Evolutionary conservation across 2,113 vertebrate genomes (phyloP).

Genomic region (Elachura formosa): DNA sequence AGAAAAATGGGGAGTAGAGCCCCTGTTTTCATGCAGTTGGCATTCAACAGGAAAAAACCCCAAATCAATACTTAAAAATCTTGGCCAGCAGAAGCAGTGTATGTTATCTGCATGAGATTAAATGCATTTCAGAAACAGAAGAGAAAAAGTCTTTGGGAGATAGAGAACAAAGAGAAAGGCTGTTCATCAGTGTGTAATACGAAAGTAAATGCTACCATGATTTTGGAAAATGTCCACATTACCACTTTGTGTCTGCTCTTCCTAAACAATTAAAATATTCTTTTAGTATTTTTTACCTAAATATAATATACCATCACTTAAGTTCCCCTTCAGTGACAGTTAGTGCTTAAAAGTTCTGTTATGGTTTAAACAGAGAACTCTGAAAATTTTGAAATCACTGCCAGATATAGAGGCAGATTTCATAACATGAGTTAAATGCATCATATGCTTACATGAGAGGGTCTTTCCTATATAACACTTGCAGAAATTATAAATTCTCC

Average conservation of each 20-base stretch:
- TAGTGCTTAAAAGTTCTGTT: not conserved
- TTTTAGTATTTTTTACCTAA: slow-evolving; percentile 17
- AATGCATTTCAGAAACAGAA: not conserved
- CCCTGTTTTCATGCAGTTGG: not conserved
- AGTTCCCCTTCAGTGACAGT: not conserved
- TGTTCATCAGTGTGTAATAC: not conserved
- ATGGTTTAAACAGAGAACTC: slow-evolving; percentile 32
- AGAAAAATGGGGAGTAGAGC: not conserved
- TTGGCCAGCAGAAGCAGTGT: not conserved
- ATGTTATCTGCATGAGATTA: not conserved
- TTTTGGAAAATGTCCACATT: not conserved
- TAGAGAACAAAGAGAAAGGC: not conserved
- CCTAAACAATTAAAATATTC: slow-evolving; percentile 29
- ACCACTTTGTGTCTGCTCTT: not conserved
- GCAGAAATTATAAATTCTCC: slow-evolving; percentile 39
- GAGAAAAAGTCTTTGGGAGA: not conserved
- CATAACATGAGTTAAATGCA: slow-evolving; percentile 23
- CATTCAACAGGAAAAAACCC: not conserved
- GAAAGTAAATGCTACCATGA: not conserved
- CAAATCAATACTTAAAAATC: not conserved
- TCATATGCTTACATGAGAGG: slow-evolving; percentile 31
- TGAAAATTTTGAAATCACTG: slow-evolving; percentile 30
- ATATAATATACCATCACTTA: not conserved
- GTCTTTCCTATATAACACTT: slow-evolving; percentile 46
- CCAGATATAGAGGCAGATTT: slow-evolving; percentile 46